These are phyloP conservation scores for Carollia perspicillata DNA, from an alignment of 2,113 vertebrate species.

Conservation along the genomic window DNA sequence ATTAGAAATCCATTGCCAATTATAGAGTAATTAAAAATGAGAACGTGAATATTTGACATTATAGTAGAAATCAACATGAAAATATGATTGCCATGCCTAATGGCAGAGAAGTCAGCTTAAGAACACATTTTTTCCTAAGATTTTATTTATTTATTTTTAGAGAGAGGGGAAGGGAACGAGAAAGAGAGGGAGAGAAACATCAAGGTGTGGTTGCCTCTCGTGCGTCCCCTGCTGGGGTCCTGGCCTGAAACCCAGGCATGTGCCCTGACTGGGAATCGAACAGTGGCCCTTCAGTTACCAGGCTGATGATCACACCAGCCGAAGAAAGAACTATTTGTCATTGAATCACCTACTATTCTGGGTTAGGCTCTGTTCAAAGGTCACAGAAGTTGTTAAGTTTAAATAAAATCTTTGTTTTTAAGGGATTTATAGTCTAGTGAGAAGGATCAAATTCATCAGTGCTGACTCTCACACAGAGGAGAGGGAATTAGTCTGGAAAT, in stretches of 20 bases:
- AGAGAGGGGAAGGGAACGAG: too few relatives aligned
- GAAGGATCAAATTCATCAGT: neutral
- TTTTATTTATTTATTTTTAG: too few relatives aligned
- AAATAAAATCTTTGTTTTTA: constrained; percentile 4
- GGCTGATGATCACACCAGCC: too few relatives aligned
- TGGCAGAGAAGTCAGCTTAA: neutral
- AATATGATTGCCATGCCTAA: neutral
- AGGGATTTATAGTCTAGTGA: neutral
- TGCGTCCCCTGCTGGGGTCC: too few relatives aligned
- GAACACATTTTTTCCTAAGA: neutral
- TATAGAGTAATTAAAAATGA: constrained; percentile 47
- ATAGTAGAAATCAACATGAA: constrained; percentile 16
- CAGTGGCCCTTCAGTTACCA: too few relatives aligned
- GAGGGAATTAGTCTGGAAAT: neutral
- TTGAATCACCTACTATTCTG: neutral
- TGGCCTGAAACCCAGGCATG: too few relatives aligned
- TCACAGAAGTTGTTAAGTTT: neutral
- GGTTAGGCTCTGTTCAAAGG: neutral
- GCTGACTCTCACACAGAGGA: neutral
- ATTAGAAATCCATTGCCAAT: neutral
- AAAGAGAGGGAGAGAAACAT: too few relatives aligned
- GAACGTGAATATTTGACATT: constrained; percentile 21
- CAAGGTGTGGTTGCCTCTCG: too few relatives aligned
- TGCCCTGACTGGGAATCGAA: too few relatives aligned
- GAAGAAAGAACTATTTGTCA: neutral